Percentiles rank a stretch among this genome's conserved stretches.
Evolutionary conservation across 2,113 vertebrate species (phyloP).

Genomic region (Phrynosoma blainvillii): DNA sequence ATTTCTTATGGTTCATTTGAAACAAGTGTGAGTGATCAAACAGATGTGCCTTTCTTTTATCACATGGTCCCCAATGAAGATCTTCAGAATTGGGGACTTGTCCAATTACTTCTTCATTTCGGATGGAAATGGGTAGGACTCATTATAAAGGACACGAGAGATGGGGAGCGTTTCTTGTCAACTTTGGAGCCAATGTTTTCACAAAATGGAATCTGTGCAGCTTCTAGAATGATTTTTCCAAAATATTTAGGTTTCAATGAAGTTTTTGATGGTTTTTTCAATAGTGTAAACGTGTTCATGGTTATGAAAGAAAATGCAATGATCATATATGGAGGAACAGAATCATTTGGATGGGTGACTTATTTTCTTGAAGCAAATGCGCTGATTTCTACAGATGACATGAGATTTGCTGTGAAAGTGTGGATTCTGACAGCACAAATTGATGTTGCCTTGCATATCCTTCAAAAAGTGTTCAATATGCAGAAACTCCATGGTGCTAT

Average conservation of each 20-base stretch:
- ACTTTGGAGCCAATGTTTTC: background rate
- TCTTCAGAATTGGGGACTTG: background rate
- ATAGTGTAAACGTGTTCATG: background rate
- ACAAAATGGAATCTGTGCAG: background rate
- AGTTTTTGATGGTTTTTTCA: background rate
- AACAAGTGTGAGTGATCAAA: background rate
- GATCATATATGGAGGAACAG: background rate
- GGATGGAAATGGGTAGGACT: conserved; percentile 3
- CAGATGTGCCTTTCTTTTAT: background rate
- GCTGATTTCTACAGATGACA: background rate
- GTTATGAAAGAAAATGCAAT: background rate
- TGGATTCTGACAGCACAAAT: conserved; percentile 8
- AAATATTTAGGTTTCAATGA: background rate
- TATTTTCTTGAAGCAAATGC: background rate
- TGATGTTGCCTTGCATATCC: background rate
- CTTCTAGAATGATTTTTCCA: background rate
- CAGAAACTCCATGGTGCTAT: background rate
- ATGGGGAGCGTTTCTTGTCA: background rate
- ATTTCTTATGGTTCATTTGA: conserved; percentile 13
- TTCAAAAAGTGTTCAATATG: background rate
- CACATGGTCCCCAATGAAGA: background rate
- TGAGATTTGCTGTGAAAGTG: background rate
- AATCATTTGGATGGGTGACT: background rate
- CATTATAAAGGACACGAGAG: background rate
- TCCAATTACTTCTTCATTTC: background rate